Evolutionary conservation across 2,113 vertebrate genomes (phyloP).

Genomic region (Canis aureus): DNA sequence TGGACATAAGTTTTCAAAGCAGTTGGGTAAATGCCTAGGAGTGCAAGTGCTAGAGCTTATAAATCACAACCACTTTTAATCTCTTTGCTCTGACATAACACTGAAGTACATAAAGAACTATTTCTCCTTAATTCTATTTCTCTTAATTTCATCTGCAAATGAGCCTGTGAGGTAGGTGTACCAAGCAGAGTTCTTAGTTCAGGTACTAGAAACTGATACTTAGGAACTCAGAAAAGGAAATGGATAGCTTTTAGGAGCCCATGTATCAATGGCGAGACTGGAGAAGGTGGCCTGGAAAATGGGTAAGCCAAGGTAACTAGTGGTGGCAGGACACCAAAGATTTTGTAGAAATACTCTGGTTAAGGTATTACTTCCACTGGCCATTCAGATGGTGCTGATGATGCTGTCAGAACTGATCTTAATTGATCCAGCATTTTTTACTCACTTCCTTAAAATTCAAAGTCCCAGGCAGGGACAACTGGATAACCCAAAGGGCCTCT

Average conservation of each 20-base stretch:
- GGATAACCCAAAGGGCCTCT: neutral
- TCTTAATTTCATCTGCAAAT: neutral
- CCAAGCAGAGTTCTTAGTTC: neutral
- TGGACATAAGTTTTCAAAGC: neutral
- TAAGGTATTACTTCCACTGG: neutral
- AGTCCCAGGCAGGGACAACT: neutral
- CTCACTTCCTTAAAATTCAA: neutral
- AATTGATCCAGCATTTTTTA: neutral
- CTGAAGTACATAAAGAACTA: neutral
- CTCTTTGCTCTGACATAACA: neutral
- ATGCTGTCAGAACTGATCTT: neutral
- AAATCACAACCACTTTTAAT: neutral
- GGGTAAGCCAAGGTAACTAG: neutral
- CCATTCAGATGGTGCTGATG: neutral
- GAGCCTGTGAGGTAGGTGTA: neutral
- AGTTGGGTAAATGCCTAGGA: neutral
- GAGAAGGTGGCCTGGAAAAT: neutral
- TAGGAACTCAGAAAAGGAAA: neutral
- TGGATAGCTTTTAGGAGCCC: neutral
- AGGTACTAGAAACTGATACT: neutral
- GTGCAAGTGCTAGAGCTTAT: neutral
- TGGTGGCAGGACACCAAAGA: too few species aligned
- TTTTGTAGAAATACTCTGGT: neutral
- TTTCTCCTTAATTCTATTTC: neutral
- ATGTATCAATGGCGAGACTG: neutral